Evolutionary conservation across 2,797 vertebrate genomes (phyloP).

Genomic region (Girardinus metallicus): DNA sequence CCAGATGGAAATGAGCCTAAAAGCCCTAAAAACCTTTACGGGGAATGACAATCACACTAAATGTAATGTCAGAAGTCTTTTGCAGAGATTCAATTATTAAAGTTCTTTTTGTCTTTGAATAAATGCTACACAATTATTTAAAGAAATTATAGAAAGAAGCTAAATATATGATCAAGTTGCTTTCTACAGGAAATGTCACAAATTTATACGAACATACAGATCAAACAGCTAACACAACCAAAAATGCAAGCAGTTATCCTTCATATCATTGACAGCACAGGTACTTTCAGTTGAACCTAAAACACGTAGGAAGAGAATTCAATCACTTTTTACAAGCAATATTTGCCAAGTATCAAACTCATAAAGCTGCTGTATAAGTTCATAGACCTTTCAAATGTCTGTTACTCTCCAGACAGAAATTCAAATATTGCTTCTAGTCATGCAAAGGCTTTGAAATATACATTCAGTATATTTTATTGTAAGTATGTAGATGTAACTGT

Average conservation of each 20-base stretch:
- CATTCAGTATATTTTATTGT: slow-evolving; percentile 30
- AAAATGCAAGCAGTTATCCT: not conserved
- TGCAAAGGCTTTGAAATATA: slow-evolving; percentile 32
- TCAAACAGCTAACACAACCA: not conserved
- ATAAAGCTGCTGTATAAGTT: slow-evolving; percentile 62
- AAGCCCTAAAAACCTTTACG: slow-evolving; percentile 31
- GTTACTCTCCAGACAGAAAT: slow-evolving; percentile 36
- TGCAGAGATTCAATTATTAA: slow-evolving; percentile 36
- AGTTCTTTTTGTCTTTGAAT: slow-evolving; percentile 28
- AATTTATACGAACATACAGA: slow-evolving; percentile 9
- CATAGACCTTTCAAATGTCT: slow-evolving; percentile 60
- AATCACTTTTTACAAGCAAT: slow-evolving; percentile 25
- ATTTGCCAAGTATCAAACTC: slow-evolving; percentile 40
- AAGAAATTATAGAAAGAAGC: slow-evolving; percentile 13
- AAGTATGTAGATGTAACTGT: slow-evolving; percentile 13
- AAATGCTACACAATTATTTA: slow-evolving; percentile 19
- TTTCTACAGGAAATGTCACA: slow-evolving; percentile 30
- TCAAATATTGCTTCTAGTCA: slow-evolving; percentile 50
- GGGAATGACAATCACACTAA: slow-evolving; percentile 36
- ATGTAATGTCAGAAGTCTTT: slow-evolving; percentile 28
- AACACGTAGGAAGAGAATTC: slow-evolving; percentile 2
- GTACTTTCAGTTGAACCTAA: slow-evolving; percentile 19
- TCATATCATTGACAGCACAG: not conserved
- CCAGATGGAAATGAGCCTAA: slow-evolving; percentile 39
- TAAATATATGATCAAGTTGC: slow-evolving; percentile 13